Base-by-base conservation (phyloP, 2,888 invertebrate genomes). In the Deilephila elpenor region DNA sequence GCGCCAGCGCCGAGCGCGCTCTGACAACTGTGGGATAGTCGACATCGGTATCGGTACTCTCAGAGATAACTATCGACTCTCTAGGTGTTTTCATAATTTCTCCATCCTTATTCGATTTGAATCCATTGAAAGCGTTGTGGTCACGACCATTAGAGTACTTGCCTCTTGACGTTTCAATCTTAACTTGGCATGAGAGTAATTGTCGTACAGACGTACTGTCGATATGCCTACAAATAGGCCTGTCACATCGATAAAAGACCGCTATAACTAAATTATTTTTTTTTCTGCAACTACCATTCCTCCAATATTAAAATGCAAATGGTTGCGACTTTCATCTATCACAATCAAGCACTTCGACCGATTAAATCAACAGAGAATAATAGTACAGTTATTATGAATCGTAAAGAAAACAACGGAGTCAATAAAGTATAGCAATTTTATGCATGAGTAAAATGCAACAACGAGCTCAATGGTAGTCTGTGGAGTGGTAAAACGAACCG, bases 11-110 rank as follows among this genome's bases (percentile, higher is more conserved):
- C 84, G 85, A 78, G 84, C 86, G 82, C 82, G 88, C 87, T 90
- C 90, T 92, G 91, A 93, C 93, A 91, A 91, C 93, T 94, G 92
- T 93, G 93, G 91, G 93, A 93, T 93, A 91, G 88, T 88, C 86
- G 82, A 85, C 88, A 85, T 86, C 88, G 86, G 84, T 82, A 84
- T 86, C 83, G 81, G 81, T 78, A 44, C 83, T 81, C 83, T 82
- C 82, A 80, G 80, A 84, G 89, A 91, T 91, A 89, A 86, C 88
- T 89, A 92, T 91, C 89, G 78, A 79, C 85, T 88, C 86, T 89
- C 86, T 90, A 89, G 87, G 86, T 88, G 88, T 90, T 89, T 89
- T 89, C 86, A 88, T 89, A 89, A 90, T 90, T 91, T 92, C 90
- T 89, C 88, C 82, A 84, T 82, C 88, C 88, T 86, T 89, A 88